phyloP scores from a whole-genome alignment of 2,888 invertebrate species.

The Cephalotes varians region DNA sequence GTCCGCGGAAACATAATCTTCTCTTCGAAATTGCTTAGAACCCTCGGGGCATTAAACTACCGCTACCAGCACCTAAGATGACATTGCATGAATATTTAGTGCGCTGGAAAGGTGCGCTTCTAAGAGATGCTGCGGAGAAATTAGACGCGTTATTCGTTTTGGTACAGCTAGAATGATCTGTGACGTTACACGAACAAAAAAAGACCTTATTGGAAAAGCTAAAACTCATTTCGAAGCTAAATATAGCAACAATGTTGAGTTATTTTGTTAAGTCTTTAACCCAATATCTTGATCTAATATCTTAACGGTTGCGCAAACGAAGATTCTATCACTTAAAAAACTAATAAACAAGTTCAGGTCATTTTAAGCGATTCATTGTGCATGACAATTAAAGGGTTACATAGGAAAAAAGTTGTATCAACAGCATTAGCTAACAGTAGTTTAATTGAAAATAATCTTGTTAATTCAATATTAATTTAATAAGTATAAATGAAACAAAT shows the following conservation, averaged over 20 bases:
- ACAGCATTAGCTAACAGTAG: too few species aligned
- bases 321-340: neutral
- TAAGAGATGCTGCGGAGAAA: constrained; percentile 57
- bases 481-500: too few species aligned
- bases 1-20: constrained; percentile 73
- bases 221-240: neutral
- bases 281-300: too few species aligned
- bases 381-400: neutral
- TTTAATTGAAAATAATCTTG: too few species aligned
- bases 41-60: constrained; percentile 59
- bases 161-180: too few species aligned
- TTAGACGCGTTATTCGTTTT: constrained; percentile 43
- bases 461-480: too few species aligned
- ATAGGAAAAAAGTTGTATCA: too few species aligned
- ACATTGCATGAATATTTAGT: constrained; percentile 72
- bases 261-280: neutral
- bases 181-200: neutral
- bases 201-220: neutral
- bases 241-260: neutral
- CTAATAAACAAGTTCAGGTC: neutral
- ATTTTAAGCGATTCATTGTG: neutral
- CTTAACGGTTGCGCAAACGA: neutral
- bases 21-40: constrained; percentile 73
- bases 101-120: constrained; percentile 49
- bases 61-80: constrained; percentile 39